These are phyloP conservation scores for Drosophila triauraria DNA, from an alignment of 1,140 invertebrate species.

Conservation along the genomic window DNA sequence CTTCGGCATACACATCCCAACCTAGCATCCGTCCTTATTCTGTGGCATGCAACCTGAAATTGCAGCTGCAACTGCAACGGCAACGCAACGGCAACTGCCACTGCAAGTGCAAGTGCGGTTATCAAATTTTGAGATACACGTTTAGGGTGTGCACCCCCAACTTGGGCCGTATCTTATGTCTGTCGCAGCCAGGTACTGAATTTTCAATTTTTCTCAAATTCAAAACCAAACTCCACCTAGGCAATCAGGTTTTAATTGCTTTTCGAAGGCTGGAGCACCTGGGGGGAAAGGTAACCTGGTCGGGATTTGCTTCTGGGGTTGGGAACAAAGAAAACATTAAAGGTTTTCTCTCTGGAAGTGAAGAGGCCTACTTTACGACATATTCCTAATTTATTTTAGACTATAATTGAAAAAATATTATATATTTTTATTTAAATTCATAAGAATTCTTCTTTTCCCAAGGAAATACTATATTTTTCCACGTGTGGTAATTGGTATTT, in stretches of 20 bases:
- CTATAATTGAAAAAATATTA: neutral
- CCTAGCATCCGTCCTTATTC: conserved; percentile 5
- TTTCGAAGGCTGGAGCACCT: conserved; percentile 33
- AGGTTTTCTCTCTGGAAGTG: neutral
- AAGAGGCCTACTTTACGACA: neutral
- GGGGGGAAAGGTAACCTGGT: conserved; percentile 3
- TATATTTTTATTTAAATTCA: neutral
- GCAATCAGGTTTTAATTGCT: conserved; percentile 81
- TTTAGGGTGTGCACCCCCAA: conserved; percentile 74
- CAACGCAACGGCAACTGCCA: conserved; percentile 26
- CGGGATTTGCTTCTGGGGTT: conserved; percentile 27
- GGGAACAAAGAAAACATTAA: neutral
- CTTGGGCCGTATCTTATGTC: conserved; percentile 52
- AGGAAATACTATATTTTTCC: neutral
- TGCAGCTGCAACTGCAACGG: conserved; percentile 35
- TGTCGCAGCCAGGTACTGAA: conserved; percentile 51
- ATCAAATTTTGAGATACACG: conserved; percentile 81
- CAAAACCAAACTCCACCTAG: conserved; percentile 31
- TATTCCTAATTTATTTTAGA: neutral
- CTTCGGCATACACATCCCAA: conserved; percentile 54
- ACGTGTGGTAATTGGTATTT: conserved; percentile 56
- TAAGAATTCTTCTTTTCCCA: no score
- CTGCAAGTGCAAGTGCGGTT: conserved; percentile 55
- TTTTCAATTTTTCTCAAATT: conserved; percentile 73
- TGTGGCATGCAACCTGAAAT: conserved; percentile 16